Evolutionary conservation across 2,797 vertebrate species (phyloP).

Genomic region (Acanthiza pusilla): DNA sequence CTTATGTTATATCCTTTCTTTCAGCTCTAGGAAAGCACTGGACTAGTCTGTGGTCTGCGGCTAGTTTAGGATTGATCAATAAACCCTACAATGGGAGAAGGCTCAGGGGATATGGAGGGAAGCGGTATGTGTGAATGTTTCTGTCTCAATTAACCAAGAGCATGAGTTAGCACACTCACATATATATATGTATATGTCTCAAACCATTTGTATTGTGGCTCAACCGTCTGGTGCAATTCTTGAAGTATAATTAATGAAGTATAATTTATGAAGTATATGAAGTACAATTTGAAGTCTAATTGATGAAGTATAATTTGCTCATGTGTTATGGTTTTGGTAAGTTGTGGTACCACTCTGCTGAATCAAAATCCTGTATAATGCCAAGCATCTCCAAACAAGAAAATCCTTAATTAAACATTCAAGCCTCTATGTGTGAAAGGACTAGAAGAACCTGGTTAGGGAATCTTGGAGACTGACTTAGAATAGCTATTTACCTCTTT

Average conservation of each 20-base stretch:
- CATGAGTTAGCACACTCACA: background rate
- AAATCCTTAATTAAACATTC: background rate
- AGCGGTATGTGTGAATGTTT: background rate
- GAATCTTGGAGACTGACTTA: background rate
- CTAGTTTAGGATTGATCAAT: background rate
- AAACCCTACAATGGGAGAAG: background rate
- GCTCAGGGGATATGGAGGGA: background rate
- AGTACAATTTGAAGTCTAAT: background rate
- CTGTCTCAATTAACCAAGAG: background rate
- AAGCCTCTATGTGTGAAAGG: background rate
- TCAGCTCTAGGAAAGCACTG: background rate
- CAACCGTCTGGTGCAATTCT: background rate
- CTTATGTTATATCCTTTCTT: background rate
- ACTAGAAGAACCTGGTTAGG: background rate
- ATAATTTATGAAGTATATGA: background rate
- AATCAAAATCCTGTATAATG: background rate
- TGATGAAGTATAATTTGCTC: background rate
- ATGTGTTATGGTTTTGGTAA: background rate
- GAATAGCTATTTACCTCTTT: background rate
- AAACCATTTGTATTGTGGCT: background rate
- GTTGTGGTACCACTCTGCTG: background rate
- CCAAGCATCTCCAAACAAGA: background rate
- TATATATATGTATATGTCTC: accelerated
- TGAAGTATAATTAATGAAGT: background rate
- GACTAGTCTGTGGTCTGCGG: background rate